Conservation (phyloP, 2,888 invertebrate species). For the Stomorhina lunata region DNA sequence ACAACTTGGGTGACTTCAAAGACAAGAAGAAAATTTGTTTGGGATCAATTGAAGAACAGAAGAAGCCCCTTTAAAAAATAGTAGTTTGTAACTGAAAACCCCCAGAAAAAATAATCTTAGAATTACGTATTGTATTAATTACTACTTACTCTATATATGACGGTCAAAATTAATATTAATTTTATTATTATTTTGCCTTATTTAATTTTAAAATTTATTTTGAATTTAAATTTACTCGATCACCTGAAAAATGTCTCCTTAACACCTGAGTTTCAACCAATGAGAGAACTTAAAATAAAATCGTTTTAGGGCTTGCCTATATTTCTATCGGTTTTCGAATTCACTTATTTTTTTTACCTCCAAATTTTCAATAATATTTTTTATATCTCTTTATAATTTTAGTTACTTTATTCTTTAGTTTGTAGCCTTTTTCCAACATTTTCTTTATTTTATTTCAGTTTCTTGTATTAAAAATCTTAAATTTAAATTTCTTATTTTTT, state of each 20-base stretch:
- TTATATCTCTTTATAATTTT: no score
- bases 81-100: not conserved
- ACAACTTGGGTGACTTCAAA: not conserved
- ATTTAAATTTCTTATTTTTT: no score
- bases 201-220: conserved; percentile 43
- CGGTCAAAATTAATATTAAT: conserved; percentile 16
- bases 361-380: no score
- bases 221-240: conserved; percentile 36
- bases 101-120: conserved; percentile 31
- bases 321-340: no score
- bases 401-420: no score
- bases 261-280: not conserved
- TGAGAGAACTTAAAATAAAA: not conserved
- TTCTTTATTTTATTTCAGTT: no score
- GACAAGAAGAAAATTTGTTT: conserved; percentile 10
- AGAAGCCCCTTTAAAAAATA: not conserved
- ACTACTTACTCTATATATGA: no score
- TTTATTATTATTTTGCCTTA: conserved; percentile 31
- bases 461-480: no score
- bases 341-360: no score
- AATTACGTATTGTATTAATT: conserved; percentile 15
- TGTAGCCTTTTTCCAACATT: no score
- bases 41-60: not conserved
- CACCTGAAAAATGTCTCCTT: conserved; percentile 4
- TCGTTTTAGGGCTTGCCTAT: no score